Percentiles rank a stretch among this genome's conserved stretches.
Conservation (phyloP, 1,140 invertebrate species). For the Carposina sasakii region DNA sequence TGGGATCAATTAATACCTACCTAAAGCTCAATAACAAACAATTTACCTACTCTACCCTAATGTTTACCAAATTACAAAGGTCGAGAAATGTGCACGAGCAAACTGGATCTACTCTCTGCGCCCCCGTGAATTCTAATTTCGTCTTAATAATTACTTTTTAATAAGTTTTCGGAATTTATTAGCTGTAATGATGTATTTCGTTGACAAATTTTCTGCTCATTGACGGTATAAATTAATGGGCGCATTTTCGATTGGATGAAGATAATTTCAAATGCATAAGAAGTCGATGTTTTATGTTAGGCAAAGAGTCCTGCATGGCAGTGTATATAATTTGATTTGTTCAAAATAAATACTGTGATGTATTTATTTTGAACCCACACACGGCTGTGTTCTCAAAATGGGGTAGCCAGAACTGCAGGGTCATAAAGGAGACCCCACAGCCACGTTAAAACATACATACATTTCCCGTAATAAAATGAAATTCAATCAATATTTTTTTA, state of each 20-base stretch:
- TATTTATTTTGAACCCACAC: background rate
- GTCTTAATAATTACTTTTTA: constrained; percentile 20
- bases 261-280: background rate
- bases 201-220: background rate
- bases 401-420: too few species aligned
- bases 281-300: background rate
- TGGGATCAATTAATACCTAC: background rate
- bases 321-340: background rate
- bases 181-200: constrained; percentile 2
- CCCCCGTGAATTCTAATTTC: constrained; percentile 3
- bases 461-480: too few species aligned
- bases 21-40: background rate
- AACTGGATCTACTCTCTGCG: background rate
- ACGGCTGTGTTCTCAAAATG: background rate
- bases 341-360: background rate
- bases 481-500: too few species aligned
- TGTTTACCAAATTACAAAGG: background rate
- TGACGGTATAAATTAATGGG: background rate
- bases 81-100: background rate
- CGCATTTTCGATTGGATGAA: background rate
- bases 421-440: too few species aligned
- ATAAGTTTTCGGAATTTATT: constrained; percentile 26
- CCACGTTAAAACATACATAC: too few species aligned
- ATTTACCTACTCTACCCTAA: background rate
- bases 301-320: background rate